These are phyloP conservation scores for Oryzias javanicus DNA, from an alignment of 2,113 vertebrate species.

Conservation along the genomic window DNA sequence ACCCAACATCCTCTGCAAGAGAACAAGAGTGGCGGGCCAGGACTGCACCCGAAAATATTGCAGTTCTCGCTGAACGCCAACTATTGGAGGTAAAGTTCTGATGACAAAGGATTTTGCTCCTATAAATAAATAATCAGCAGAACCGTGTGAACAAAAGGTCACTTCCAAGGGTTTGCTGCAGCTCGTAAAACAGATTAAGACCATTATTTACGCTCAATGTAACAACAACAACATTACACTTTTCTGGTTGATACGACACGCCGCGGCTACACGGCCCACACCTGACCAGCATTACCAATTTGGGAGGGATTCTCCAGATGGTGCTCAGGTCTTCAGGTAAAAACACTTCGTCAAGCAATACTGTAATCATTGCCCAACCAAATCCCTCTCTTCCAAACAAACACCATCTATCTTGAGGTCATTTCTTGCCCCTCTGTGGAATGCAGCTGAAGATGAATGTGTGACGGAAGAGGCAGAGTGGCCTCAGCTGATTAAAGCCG, in stretches of 20 bases:
- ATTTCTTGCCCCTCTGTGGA: slow-evolving; percentile 44
- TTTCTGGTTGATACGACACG: slow-evolving; percentile 7
- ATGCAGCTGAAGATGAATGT: slow-evolving; percentile 57
- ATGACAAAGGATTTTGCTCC: slow-evolving; percentile 34
- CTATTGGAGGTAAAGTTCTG: slow-evolving; percentile 44
- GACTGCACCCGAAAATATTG: slow-evolving; percentile 25
- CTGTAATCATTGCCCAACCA: slow-evolving; percentile 63
- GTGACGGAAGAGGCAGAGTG: slow-evolving; percentile 38
- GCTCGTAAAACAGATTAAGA: slow-evolving; percentile 33
- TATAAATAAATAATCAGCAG: slow-evolving; percentile 43
- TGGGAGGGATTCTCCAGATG: slow-evolving; percentile 41
- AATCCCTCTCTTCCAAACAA: slow-evolving; percentile 48
- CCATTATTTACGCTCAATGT: slow-evolving; percentile 16
- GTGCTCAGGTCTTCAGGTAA: slow-evolving; percentile 53
- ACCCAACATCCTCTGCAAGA: slow-evolving; percentile 39
- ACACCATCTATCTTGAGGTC: slow-evolving; percentile 61
- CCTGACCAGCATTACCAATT: slow-evolving; percentile 21
- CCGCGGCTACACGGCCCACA: slow-evolving; percentile 22
- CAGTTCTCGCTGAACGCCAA: slow-evolving; percentile 32
- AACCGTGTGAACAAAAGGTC: slow-evolving; percentile 40
- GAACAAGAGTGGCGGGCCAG: slow-evolving; percentile 29
- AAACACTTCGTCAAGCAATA: slow-evolving; percentile 47
- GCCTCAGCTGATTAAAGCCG: slow-evolving; percentile 57
- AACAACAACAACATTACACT: background rate
- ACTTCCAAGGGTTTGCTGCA: slow-evolving; percentile 34